phyloP scores from a whole-genome alignment of 2,113 vertebrate genomes.

The Litocranius walleri region DNA sequence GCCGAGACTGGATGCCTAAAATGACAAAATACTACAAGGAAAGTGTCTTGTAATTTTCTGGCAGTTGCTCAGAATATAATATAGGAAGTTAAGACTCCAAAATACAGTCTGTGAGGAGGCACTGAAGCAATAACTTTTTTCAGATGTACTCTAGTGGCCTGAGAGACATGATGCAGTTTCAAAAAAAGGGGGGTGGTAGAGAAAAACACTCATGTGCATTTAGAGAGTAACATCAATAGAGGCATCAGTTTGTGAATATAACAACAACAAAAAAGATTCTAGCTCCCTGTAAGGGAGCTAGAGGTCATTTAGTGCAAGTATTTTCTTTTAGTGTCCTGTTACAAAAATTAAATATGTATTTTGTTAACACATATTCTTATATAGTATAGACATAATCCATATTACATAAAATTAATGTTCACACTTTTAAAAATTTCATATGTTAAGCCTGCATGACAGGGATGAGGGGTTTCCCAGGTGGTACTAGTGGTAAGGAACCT shows the following conservation, averaged over 20 bases:
- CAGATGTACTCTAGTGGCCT: conserved; percentile 1
- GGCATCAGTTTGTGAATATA: neutral
- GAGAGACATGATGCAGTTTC: neutral
- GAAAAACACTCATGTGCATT: neutral
- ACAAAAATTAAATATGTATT: neutral
- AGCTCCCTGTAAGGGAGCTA: neutral
- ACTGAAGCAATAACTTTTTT: conserved; percentile 22
- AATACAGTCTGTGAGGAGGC: neutral
- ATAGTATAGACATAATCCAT: neutral
- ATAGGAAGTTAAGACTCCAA: neutral
- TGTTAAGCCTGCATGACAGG: neutral
- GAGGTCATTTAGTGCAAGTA: neutral
- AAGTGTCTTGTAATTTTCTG: conserved; percentile 48
- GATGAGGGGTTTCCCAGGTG: neutral
- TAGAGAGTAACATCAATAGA: neutral
- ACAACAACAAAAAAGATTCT: neutral
- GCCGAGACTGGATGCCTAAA: neutral
- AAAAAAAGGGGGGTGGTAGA: neutral
- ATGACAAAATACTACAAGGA: conserved; percentile 46
- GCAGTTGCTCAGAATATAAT: conserved; percentile 29
- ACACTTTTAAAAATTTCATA: neutral
- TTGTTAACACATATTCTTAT: neutral
- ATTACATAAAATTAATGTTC: neutral
- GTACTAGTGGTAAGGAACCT: neutral
- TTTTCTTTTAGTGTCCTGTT: neutral